These are phyloP conservation scores for Matsumyia berberina DNA, from an alignment of 2,888 invertebrate species.

Conservation along the genomic window DNA sequence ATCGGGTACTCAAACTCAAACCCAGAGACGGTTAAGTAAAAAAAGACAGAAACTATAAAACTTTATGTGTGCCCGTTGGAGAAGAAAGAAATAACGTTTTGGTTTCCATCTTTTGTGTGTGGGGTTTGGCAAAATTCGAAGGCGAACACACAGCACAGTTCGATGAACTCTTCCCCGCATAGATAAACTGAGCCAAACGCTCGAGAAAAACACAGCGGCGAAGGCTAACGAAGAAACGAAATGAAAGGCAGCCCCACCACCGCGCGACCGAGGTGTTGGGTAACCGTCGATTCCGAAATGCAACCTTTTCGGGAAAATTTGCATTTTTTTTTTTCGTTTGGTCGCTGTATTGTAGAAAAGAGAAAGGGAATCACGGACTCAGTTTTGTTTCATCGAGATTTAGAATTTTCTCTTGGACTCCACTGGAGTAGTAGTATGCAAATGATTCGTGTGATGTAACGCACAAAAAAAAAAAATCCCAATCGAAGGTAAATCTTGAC, in stretches of 20 bases:
- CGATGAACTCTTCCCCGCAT: conserved; percentile 74
- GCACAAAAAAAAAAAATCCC: conserved; percentile 10
- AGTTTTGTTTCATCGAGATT: conserved; percentile 17
- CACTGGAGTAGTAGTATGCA: neutral
- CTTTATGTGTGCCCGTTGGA: conserved; percentile 18
- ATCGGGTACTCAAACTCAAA: too few species aligned
- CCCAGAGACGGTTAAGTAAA: conserved; percentile 19
- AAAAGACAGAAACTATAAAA: conserved; percentile 41
- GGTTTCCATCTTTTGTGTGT: conserved; percentile 31
- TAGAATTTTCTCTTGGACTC: neutral
- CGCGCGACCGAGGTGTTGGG: conserved; percentile 29
- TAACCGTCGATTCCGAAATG: conserved; percentile 66
- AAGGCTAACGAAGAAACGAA: conserved; percentile 14
- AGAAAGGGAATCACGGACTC: conserved; percentile 50
- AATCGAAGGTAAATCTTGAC: conserved; percentile 65
- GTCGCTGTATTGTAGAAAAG: conserved; percentile 41
- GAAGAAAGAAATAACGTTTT: conserved; percentile 36
- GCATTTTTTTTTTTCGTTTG: conserved; percentile 40
- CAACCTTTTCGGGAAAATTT: conserved; percentile 62
- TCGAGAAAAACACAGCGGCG: conserved; percentile 33
- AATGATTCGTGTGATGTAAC: conserved; percentile 31
- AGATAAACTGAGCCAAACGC: conserved; percentile 51
- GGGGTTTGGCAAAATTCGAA: conserved; percentile 39
- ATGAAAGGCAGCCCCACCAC: conserved; percentile 55
- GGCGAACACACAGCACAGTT: conserved; percentile 63